Conservation (phyloP, 2,888 invertebrate species). For the Elmis aenea region DNA sequence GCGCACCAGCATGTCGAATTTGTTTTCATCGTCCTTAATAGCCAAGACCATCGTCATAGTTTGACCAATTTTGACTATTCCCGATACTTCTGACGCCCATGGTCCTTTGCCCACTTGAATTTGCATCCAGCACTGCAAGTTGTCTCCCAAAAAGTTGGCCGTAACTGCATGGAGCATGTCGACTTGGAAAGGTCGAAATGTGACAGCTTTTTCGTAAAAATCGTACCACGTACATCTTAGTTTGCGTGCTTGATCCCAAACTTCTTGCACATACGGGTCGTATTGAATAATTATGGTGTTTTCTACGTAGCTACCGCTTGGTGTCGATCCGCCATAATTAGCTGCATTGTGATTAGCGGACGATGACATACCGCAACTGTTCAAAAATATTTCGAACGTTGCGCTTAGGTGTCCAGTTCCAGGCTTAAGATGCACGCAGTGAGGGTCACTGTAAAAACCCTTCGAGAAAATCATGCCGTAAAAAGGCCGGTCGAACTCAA, state of each 20-base stretch:
- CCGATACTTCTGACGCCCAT: conserved; percentile 95
- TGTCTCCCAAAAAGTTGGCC: conserved; percentile 92
- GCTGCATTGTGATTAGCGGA: conserved; percentile 87
- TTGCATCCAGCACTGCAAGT: conserved; percentile 96
- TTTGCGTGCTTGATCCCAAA: conserved; percentile 92
- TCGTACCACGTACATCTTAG: conserved; percentile 94
- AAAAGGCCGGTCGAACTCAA: conserved; percentile 91
- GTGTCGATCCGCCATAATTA: conserved; percentile 78
- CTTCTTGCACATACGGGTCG: conserved; percentile 91
- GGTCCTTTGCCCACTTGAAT: conserved; percentile 95
- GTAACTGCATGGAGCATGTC: conserved; percentile 94
- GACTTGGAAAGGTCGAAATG: conserved; percentile 92
- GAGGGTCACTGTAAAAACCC: conserved; percentile 86
- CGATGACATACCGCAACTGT: conserved; percentile 90
- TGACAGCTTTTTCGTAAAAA: conserved; percentile 91
- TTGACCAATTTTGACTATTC: conserved; percentile 92
- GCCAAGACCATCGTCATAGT: conserved; percentile 97
- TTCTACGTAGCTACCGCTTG: conserved; percentile 89
- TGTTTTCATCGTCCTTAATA: conserved; percentile 92
- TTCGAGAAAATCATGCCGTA: conserved; percentile 96
- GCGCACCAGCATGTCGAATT: conserved; percentile 91
- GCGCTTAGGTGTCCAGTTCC: conserved; percentile 87
- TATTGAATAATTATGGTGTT: conserved; percentile 94
- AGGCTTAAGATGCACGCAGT: conserved; percentile 87
- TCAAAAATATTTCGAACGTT: conserved; percentile 89